phyloP scores from a whole-genome alignment of 1,140 invertebrate genomes.

The Cylas formicarius region DNA sequence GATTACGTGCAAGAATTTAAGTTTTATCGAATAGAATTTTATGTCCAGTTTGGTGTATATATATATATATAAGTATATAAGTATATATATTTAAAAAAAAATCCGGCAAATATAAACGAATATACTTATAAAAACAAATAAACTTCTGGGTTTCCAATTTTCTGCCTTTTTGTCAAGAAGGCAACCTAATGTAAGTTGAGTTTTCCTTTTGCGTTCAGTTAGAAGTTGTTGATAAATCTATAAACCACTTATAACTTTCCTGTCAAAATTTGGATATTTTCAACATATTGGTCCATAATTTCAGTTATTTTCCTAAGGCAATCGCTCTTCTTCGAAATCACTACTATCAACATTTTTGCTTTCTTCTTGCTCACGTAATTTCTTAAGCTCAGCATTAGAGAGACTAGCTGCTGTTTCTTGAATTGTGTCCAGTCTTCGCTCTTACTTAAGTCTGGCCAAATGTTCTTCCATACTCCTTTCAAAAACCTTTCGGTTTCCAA shows the following conservation, averaged over 20 bases:
- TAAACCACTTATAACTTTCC: constrained; percentile 18
- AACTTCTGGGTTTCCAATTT: too few relatives aligned
- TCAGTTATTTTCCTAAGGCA: constrained; percentile 27
- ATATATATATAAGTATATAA: too few relatives aligned
- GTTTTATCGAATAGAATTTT: too few relatives aligned
- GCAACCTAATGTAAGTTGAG: too few relatives aligned
- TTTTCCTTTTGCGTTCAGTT: constrained; percentile 6
- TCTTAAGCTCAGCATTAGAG: constrained; percentile 25
- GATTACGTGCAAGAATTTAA: too few relatives aligned
- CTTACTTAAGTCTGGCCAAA: constrained; percentile 26
- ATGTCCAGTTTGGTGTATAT: too few relatives aligned
- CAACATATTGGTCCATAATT: constrained; percentile 25
- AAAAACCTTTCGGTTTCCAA: constrained; percentile 26
- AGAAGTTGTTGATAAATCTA: constrained; percentile 14
- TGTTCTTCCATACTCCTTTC: constrained; percentile 30
- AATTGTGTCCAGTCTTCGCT: constrained; percentile 19
- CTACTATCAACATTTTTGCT: constrained; percentile 23
- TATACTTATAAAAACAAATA: too few relatives aligned
- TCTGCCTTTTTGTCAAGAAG: too few relatives aligned
- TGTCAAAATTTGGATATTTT: constrained; percentile 27
- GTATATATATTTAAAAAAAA: too few relatives aligned
- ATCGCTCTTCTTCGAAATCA: constrained; percentile 22
- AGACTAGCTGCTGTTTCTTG: constrained; percentile 20
- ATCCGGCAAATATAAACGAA: too few relatives aligned
- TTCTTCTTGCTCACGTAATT: constrained; percentile 26